phyloP scores from a whole-genome alignment of 2,797 vertebrate genomes.

The Pangasius krempfi region DNA sequence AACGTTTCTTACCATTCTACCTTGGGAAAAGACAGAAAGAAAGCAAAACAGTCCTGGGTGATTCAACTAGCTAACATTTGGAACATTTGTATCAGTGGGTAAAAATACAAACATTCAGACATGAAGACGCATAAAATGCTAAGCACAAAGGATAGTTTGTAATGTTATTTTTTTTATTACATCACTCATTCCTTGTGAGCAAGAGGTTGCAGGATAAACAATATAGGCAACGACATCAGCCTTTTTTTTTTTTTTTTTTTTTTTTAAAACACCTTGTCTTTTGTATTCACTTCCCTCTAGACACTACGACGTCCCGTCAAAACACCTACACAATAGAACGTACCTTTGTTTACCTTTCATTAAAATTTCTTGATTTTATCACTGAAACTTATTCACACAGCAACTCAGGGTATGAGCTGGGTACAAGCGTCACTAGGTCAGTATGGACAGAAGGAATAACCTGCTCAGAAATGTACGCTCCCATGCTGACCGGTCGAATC shows the following conservation, averaged over 20 bases:
- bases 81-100: not conserved
- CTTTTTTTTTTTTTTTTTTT: not conserved
- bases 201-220: not conserved
- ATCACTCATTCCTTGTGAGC: conserved; percentile 6
- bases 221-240: not conserved
- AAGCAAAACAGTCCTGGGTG: not conserved
- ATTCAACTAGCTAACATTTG: not conserved
- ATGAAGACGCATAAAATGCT: conserved; percentile 9
- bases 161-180: conserved; percentile 16
- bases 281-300: not conserved
- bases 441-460: not conserved
- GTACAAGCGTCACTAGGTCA: not conserved
- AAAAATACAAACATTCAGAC: not conserved
- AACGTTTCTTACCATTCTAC: not conserved
- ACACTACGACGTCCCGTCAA: not conserved
- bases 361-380: not conserved
- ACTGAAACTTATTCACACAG: not conserved
- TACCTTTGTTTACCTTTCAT: not conserved
- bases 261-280: not conserved
- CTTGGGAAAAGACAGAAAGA: not conserved
- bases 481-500: not conserved
- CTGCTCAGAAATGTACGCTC: not conserved
- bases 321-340: not conserved
- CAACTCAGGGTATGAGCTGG: not conserved
- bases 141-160: not conserved